phyloP scores from a whole-genome alignment of 2,888 invertebrate species.

The Noctua comes region DNA sequence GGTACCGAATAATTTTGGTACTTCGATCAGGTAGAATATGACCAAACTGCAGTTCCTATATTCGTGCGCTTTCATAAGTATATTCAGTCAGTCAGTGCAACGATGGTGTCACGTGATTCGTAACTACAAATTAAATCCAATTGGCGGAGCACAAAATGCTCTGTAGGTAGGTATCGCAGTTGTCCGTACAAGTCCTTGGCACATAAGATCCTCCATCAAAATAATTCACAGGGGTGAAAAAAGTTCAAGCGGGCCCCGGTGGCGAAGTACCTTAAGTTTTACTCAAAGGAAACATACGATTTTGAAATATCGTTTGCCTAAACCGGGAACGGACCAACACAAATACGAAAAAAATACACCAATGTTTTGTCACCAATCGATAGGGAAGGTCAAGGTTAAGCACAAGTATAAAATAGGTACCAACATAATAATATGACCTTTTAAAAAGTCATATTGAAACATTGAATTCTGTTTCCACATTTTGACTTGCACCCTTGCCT shows the following conservation, averaged over 20 bases:
- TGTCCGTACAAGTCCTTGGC: neutral
- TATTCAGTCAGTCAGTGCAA: neutral
- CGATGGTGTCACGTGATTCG: neutral
- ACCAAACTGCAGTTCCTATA: neutral
- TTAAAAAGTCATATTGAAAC: neutral
- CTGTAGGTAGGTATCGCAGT: neutral
- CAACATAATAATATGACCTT: too few relatives aligned
- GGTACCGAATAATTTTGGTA: neutral
- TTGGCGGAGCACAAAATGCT: neutral
- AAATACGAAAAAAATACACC: neutral
- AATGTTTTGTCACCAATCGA: neutral
- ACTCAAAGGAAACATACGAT: neutral
- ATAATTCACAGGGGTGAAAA: neutral
- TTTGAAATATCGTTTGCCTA: neutral
- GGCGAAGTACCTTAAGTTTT: neutral
- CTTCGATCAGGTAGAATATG: neutral
- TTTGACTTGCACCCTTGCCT: neutral
- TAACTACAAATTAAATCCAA: neutral
- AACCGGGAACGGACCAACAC: neutral
- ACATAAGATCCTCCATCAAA: neutral
- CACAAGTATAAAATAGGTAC: neutral
- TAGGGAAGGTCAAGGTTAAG: neutral
- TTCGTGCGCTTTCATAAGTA: neutral
- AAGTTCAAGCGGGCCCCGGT: neutral
- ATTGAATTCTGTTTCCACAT: neutral